phyloP scores from a whole-genome alignment of 2,797 vertebrate genomes.

The Tarsius wallacei region DNA sequence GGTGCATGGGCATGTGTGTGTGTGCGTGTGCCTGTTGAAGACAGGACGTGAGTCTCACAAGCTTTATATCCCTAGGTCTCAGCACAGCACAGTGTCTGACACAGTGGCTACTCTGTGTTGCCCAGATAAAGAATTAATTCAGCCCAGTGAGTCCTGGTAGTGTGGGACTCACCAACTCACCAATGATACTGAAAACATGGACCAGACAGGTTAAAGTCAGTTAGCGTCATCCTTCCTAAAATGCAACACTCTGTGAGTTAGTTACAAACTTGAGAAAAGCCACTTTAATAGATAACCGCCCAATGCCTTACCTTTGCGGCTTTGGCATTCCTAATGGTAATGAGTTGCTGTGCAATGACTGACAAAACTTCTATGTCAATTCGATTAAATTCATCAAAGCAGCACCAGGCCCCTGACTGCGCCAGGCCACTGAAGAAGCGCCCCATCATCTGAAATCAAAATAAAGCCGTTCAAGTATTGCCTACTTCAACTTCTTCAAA shows the following conservation, averaged over 20 bases:
- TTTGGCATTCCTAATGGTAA: slow-evolving; percentile 95
- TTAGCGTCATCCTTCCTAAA: neutral
- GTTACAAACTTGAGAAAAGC: neutral
- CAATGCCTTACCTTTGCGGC: slow-evolving; percentile 91
- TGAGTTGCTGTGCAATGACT: slow-evolving; percentile 95
- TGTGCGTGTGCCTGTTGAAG: neutral
- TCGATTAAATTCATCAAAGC: slow-evolving; percentile 96
- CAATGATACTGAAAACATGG: neutral
- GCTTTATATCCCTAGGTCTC: neutral
- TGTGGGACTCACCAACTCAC: neutral
- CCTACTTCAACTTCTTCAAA: neutral
- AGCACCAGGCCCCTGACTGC: slow-evolving; percentile 96
- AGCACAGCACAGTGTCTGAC: neutral
- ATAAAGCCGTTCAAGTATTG: neutral
- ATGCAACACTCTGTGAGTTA: neutral
- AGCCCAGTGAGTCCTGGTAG: neutral
- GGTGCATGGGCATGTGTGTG: neutral
- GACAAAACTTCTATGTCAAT: slow-evolving; percentile 96
- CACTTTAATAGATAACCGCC: accelerated
- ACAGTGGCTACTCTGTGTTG: neutral
- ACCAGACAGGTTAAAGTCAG: neutral
- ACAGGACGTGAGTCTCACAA: neutral
- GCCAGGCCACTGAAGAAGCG: slow-evolving; percentile 95
- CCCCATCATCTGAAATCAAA: slow-evolving; percentile 94
- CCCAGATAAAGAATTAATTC: neutral